phyloP scores from a whole-genome alignment of 2,113 vertebrate species.

The Notarius quadriscutis region DNA sequence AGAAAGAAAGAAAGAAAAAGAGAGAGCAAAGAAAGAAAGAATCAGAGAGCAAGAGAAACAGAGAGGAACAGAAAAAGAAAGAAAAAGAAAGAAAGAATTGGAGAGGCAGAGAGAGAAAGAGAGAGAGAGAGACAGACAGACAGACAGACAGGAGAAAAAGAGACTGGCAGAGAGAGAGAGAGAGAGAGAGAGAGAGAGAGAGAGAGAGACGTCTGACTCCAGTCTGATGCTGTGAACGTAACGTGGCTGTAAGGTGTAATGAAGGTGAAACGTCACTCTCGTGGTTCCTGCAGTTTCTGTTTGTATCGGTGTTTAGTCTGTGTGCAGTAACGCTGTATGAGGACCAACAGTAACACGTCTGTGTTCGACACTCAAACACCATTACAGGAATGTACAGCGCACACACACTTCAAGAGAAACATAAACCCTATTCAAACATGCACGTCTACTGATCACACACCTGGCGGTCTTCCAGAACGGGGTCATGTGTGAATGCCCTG shows the following conservation, averaged over 20 bases:
- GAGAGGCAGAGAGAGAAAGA: too few species aligned
- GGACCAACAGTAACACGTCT: not conserved
- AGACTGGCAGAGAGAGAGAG: not conserved
- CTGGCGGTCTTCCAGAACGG: not conserved
- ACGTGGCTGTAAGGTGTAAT: not conserved
- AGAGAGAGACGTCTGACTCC: not conserved
- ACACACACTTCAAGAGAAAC: not conserved
- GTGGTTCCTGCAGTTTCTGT: not conserved
- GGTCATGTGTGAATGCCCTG: not conserved
- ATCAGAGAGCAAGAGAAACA: too few species aligned
- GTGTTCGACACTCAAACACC: not conserved
- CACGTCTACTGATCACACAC: not conserved
- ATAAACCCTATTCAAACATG: constrained; percentile 13
- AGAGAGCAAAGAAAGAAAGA: too few species aligned
- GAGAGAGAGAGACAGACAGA: not conserved
- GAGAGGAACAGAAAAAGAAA: too few species aligned
- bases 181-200: not conserved
- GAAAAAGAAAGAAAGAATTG: not conserved
- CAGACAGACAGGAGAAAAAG: not conserved
- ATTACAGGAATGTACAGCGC: not conserved
- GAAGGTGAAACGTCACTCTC: not conserved
- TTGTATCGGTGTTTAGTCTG: not conserved
- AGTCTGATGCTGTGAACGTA: not conserved
- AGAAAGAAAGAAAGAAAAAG: too few species aligned
- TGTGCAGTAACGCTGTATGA: not conserved